These are phyloP conservation scores for Horisme vitalbata DNA, from an alignment of 2,888 invertebrate species.

Conservation along the genomic window DNA sequence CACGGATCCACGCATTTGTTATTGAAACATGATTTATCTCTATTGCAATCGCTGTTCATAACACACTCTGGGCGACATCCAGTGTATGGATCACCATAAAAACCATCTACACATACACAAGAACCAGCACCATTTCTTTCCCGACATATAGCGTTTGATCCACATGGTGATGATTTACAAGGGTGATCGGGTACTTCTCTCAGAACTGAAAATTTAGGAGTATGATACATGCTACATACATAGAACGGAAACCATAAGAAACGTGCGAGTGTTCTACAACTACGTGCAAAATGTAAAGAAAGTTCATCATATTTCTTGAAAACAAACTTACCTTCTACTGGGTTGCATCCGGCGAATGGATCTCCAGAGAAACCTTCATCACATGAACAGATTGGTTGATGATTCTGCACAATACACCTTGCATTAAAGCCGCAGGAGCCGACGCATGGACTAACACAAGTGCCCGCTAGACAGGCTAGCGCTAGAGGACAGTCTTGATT, in stretches of 20 bases:
- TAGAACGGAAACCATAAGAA: conserved; percentile 23
- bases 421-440: conserved; percentile 91
- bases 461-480: conserved; percentile 87
- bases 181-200: conserved; percentile 86
- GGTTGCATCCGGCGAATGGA: conserved; percentile 89
- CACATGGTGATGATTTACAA: conserved; percentile 91
- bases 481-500: conserved; percentile 90
- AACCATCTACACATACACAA: conserved; percentile 88
- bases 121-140: conserved; percentile 89
- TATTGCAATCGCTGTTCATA: conserved; percentile 89
- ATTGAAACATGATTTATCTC: conserved; percentile 88
- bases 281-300: conserved; percentile 12
- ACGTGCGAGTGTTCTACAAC: conserved; percentile 33
- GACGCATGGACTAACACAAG: conserved; percentile 89
- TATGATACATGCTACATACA: conserved; percentile 39
- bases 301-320: background rate
- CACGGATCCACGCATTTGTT: conserved; percentile 92
- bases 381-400: conserved; percentile 89
- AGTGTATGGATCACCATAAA: conserved; percentile 89
- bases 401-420: conserved; percentile 88
- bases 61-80: conserved; percentile 92
- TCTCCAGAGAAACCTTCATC: conserved; percentile 89
- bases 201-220: conserved; percentile 65
- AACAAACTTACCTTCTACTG: conserved; percentile 77
- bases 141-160: conserved; percentile 90